Percentiles rank a stretch among this genome's conserved stretches.
Evolutionary conservation across 53 echinoderm and acorn worm species (phyloP).

Genomic region (Luidia sarsii): DNA sequence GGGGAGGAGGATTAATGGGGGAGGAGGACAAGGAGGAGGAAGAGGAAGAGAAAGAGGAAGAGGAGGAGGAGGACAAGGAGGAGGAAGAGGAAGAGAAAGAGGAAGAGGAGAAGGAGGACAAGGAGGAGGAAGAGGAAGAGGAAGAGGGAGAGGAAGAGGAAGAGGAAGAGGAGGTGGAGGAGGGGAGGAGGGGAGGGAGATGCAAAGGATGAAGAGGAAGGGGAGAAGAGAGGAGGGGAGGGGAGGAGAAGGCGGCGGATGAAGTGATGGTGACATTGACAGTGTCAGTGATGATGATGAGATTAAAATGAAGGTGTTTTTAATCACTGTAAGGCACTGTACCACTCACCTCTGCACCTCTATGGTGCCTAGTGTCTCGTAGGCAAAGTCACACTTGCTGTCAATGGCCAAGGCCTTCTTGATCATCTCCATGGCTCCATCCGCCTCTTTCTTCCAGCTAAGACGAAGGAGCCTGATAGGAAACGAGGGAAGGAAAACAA

Average conservation of each 20-base stretch:
- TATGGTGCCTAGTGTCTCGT: constrained; percentile 96
- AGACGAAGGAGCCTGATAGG: constrained; percentile 79
- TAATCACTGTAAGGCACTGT: not conserved
- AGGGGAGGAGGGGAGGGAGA: not conserved
- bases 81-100: too few species aligned
- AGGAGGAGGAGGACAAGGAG: too few species aligned
- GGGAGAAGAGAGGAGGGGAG: not conserved
- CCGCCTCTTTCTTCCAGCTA: constrained; percentile 93
- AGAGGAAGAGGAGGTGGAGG: too few species aligned
- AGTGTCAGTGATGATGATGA: not conserved
- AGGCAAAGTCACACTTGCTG: constrained; percentile 97
- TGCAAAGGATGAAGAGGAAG: not conserved
- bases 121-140: too few species aligned
- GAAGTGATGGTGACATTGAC: not conserved
- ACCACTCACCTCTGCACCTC: constrained; percentile 90
- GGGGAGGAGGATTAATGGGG: too few species aligned
- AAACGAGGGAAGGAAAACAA: too few species aligned
- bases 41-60: too few species aligned
- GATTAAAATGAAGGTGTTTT: not conserved
- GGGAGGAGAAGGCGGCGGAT: not conserved
- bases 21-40: not conserved
- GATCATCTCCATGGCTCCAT: constrained; percentile 77
- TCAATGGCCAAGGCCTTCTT: constrained; percentile 95
- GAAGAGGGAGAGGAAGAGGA: too few species aligned
- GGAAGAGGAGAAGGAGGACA: too few species aligned